A percentile compares a stretch with the other conserved stretches of the same genome.
These are phyloP conservation scores for Synanthedon tipuliformis DNA, from an alignment of 2,888 invertebrate species.

Conservation along the genomic window DNA sequence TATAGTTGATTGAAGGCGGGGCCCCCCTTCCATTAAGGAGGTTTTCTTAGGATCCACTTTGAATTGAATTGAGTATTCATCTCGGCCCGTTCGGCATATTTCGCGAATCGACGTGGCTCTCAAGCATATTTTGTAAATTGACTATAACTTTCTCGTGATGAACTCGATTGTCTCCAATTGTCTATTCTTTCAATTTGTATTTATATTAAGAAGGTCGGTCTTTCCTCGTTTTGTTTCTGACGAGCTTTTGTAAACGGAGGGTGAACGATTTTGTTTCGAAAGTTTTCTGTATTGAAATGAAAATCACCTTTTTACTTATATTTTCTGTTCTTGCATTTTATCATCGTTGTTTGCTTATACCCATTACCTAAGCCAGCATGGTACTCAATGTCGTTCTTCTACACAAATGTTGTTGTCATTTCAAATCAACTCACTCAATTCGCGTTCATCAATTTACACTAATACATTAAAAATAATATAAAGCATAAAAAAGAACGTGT, in stretches of 20 bases:
- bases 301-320: background rate
- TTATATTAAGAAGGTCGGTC: conserved; percentile 17
- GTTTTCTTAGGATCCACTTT: conserved; percentile 20
- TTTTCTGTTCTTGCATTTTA: too few relatives aligned
- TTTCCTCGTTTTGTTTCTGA: conserved; percentile 13
- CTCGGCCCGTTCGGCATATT: conserved; percentile 21
- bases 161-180: conserved; percentile 32
- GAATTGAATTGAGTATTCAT: conserved; percentile 29
- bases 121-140: conserved; percentile 43
- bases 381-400: too few relatives aligned
- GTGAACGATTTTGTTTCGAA: conserved; percentile 1
- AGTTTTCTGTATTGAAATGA: conserved; percentile 3
- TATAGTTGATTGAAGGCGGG: conserved; percentile 60
- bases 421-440: too few relatives aligned
- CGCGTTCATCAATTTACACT: too few relatives aligned
- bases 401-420: too few relatives aligned
- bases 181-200: conserved; percentile 38
- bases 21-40: conserved; percentile 26
- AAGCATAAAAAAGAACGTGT: too few relatives aligned
- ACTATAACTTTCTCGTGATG: conserved; percentile 33
- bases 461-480: too few relatives aligned
- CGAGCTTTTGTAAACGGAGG: conserved; percentile 2
- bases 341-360: too few relatives aligned
- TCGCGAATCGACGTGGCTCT: conserved; percentile 17
- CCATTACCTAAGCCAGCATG: too few relatives aligned